phyloP scores from a whole-genome alignment of 2,888 invertebrate genomes.

The Mythimna lalbum region DNA sequence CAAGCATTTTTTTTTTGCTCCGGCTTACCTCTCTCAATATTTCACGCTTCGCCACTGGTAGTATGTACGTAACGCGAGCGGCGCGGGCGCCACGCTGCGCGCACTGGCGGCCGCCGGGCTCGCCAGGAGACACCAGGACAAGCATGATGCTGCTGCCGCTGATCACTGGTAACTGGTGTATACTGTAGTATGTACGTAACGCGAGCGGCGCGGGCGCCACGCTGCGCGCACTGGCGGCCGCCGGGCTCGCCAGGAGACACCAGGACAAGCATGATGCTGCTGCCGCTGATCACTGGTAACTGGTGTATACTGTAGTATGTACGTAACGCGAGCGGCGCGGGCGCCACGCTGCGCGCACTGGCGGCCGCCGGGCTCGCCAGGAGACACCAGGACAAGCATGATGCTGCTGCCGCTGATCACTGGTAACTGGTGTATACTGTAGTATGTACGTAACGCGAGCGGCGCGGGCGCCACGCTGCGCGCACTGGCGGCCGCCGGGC shows the following conservation, averaged over 20 bases:
- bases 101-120: slow-evolving; percentile 83
- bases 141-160: slow-evolving; percentile 74
- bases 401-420: slow-evolving; percentile 81
- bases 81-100: slow-evolving; percentile 81
- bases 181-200: too few species aligned
- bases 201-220: too few species aligned
- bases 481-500: slow-evolving; percentile 82
- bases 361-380: slow-evolving; percentile 84
- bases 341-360: slow-evolving; percentile 80
- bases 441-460: slow-evolving; percentile 69
- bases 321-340: slow-evolving; percentile 76
- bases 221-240: too few species aligned
- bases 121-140: slow-evolving; percentile 71
- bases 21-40: too few species aligned
- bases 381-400: slow-evolving; percentile 58
- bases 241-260: too few species aligned
- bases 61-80: slow-evolving; percentile 71
- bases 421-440: slow-evolving; percentile 70
- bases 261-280: too few species aligned
- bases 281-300: too few species aligned
- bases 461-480: slow-evolving; percentile 82
- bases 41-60: too few species aligned
- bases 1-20: too few species aligned
- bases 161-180: slow-evolving; percentile 80
- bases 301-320: too few species aligned